Conservation (phyloP, 1,140 invertebrate species). For the Drosophila pandora region DNA sequence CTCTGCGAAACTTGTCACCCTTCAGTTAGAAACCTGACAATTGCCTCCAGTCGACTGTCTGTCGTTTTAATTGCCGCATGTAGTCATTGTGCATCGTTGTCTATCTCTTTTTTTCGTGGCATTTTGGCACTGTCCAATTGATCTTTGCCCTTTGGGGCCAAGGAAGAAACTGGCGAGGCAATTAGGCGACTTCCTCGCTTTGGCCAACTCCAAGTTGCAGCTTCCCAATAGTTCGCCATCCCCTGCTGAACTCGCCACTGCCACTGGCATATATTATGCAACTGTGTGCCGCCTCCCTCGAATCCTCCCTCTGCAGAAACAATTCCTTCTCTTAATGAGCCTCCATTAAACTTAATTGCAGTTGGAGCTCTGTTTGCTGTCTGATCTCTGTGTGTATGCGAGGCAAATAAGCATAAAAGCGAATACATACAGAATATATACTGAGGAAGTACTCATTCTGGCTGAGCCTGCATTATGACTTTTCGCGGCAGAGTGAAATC, state of each 20-base stretch:
- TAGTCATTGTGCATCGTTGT: constrained; percentile 10
- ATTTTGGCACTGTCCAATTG: constrained; percentile 26
- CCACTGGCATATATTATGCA: constrained; percentile 55
- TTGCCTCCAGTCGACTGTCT: constrained; percentile 29
- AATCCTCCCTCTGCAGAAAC: constrained; percentile 24
- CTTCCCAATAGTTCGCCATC: constrained; percentile 52
- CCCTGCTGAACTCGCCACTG: not conserved
- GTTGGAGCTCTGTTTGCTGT: constrained; percentile 64
- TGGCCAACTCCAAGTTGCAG: constrained; percentile 36
- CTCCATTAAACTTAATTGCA: constrained; percentile 82
- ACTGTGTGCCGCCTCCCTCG: constrained; percentile 48
- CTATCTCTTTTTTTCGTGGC: constrained; percentile 29
- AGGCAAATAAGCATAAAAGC: not conserved
- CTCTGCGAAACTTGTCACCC: constrained; percentile 8
- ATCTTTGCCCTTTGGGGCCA: constrained; percentile 37
- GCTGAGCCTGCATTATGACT: constrained; percentile 15
- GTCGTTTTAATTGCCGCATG: constrained; percentile 64
- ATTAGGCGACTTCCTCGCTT: constrained; percentile 56
- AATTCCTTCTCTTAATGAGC: constrained; percentile 76
- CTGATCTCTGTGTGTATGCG: constrained; percentile 26
- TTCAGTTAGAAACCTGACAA: constrained; percentile 57
- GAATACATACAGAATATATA: not conserved
- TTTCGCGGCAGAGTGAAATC: constrained; percentile 22
- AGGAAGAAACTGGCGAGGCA: constrained; percentile 36
- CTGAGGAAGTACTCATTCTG: not conserved